phyloP scores from a whole-genome alignment of 2,113 vertebrate species.

The Prietella phreatophila region DNA sequence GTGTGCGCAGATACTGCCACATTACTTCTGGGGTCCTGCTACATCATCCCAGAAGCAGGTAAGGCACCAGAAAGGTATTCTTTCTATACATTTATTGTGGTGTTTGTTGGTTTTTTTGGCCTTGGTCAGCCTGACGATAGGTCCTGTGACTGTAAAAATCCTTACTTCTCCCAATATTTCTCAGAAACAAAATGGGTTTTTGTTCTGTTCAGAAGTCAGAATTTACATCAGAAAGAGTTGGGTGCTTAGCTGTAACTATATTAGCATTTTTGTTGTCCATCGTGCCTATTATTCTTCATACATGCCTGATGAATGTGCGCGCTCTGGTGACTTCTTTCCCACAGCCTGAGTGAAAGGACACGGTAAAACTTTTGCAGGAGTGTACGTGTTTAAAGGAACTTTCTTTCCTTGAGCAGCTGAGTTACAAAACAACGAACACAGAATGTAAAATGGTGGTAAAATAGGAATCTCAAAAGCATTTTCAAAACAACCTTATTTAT shows the following conservation, averaged over 20 bases:
- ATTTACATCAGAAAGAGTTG: neutral
- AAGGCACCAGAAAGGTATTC: neutral
- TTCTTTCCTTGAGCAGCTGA: conserved; percentile 73
- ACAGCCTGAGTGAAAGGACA: conserved; percentile 69
- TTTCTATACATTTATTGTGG: neutral
- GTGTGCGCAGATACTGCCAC: neutral
- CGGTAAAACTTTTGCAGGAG: conserved; percentile 81
- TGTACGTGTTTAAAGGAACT: conserved; percentile 81
- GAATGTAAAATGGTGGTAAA: neutral
- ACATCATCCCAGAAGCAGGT: neutral
- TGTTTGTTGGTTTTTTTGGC: neutral
- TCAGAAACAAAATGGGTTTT: neutral
- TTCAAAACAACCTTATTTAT: neutral
- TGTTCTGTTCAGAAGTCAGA: neutral
- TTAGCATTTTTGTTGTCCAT: neutral
- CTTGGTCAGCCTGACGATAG: neutral
- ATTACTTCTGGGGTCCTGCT: neutral
- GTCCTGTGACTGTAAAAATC: neutral
- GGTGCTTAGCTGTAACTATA: neutral
- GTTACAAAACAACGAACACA: conserved; percentile 11
- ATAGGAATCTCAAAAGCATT: neutral
- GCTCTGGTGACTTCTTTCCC: conserved; percentile 64
- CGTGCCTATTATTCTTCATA: neutral
- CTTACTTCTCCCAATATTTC: neutral
- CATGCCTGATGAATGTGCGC: conserved; percentile 54